These are phyloP conservation scores for Dicentrarchus labrax DNA, from an alignment of 2,113 vertebrate species.

Conservation along the genomic window DNA sequence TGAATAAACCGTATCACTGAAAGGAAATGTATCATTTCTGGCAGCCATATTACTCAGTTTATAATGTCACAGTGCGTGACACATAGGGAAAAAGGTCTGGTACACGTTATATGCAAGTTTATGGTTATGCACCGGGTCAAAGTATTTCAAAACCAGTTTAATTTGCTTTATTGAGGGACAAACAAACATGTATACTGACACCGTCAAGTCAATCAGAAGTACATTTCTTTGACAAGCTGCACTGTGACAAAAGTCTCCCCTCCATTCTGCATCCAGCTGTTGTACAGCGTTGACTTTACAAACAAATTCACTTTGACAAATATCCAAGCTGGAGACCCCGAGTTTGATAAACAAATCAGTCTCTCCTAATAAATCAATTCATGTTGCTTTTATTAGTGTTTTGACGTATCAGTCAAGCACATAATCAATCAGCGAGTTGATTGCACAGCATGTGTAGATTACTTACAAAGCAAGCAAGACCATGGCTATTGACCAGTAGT, in stretches of 20 bases:
- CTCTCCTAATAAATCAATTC: constrained; percentile 69
- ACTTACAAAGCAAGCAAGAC: constrained; percentile 11
- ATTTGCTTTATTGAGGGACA: neutral
- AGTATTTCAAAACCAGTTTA: neutral
- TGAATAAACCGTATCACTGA: constrained; percentile 41
- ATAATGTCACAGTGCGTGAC: constrained; percentile 3
- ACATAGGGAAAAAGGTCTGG: neutral
- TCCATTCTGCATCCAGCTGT: constrained; percentile 57
- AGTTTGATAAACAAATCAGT: constrained; percentile 72
- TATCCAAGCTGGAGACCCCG: constrained; percentile 53
- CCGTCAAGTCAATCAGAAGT: neutral
- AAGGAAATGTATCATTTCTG: constrained; percentile 47
- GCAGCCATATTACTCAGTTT: constrained; percentile 25
- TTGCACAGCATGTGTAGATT: constrained; percentile 58
- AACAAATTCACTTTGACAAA: constrained; percentile 73
- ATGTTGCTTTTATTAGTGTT: constrained; percentile 74
- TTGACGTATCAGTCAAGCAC: constrained; percentile 72
- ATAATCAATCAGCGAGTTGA: constrained; percentile 68
- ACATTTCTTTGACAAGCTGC: neutral
- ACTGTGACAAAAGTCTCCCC: constrained; percentile 21
- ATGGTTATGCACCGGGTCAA: neutral
- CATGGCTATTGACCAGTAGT: neutral
- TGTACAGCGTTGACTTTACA: constrained; percentile 65
- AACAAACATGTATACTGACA: neutral
- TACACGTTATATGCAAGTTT: neutral